Evolutionary conservation across 2,113 vertebrate species (phyloP).

Genomic region (Gobio gobio): DNA sequence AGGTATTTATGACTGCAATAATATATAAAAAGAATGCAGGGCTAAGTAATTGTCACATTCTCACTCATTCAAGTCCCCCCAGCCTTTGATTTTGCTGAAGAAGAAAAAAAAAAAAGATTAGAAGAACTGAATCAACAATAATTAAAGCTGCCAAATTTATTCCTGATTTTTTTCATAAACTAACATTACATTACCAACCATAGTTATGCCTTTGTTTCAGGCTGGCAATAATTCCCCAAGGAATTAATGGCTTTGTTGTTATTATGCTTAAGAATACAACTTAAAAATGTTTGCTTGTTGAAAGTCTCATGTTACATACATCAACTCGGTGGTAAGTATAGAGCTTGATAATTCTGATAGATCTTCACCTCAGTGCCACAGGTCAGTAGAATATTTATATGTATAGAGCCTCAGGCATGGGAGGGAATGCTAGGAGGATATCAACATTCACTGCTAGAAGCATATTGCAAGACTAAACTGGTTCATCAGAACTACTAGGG

Average conservation of each 20-base stretch:
- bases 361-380: constrained; percentile 40
- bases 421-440: constrained; percentile 56
- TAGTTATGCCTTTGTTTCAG: not conserved
- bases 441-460: constrained; percentile 60
- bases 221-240: not conserved
- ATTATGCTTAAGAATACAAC: not conserved
- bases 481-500: constrained; percentile 54
- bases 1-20: constrained; percentile 62
- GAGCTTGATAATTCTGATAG: not conserved
- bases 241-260: not conserved
- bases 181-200: constrained; percentile 45
- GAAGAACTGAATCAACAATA: not conserved
- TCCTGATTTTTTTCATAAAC: constrained; percentile 54
- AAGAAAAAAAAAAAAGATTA: constrained; percentile 17
- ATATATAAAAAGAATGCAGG: constrained; percentile 40
- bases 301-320: constrained; percentile 50
- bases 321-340: not conserved
- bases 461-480: constrained; percentile 76
- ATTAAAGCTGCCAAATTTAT: constrained; percentile 37
- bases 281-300: not conserved
- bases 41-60: constrained; percentile 44
- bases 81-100: constrained; percentile 33
- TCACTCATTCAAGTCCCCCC: not conserved
- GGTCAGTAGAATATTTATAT: constrained; percentile 4
- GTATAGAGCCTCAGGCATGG: not conserved